A percentile compares a stretch with the other conserved stretches of the same genome.
phyloP scores from a whole-genome alignment of 92 coral and sea anemone species.

The Siderastrea siderea region DNA sequence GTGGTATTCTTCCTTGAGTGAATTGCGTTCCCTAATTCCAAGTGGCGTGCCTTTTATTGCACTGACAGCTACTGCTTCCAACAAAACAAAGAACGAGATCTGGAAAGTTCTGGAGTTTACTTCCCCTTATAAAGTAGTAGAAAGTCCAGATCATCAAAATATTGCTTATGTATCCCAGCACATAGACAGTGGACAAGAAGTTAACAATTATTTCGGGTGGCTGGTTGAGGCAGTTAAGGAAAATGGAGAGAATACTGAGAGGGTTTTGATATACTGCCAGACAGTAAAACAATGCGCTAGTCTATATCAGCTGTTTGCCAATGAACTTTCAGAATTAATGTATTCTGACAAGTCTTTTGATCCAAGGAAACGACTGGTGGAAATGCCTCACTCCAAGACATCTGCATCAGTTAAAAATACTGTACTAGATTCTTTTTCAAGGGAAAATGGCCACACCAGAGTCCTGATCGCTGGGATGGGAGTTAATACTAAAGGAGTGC shows the following conservation, averaged over 20 bases:
- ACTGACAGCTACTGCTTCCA: too few species aligned
- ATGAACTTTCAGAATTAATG: neutral
- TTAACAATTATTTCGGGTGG: constrained; percentile 38
- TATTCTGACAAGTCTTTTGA: too few species aligned
- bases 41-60: too few species aligned
- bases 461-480: too few species aligned
- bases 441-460: too few species aligned
- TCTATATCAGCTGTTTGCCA: constrained; percentile 45
- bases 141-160: constrained; percentile 38
- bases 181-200: constrained; percentile 26
- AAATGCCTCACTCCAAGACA: too few species aligned
- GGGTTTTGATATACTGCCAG: constrained; percentile 56
- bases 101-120: constrained; percentile 20
- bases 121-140: constrained; percentile 14
- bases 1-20: neutral
- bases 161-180: constrained; percentile 30
- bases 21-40: neutral
- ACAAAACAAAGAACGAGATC: too few species aligned
- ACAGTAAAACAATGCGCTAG: constrained; percentile 46
- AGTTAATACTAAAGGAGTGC: too few species aligned
- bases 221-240: constrained; percentile 10
- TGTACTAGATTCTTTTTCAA: too few species aligned
- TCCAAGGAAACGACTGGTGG: too few species aligned
- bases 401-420: too few species aligned
- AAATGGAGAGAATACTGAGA: constrained; percentile 20